phyloP scores from a whole-genome alignment of 2,113 vertebrate genomes.

The Ahaetulla prasina region DNA sequence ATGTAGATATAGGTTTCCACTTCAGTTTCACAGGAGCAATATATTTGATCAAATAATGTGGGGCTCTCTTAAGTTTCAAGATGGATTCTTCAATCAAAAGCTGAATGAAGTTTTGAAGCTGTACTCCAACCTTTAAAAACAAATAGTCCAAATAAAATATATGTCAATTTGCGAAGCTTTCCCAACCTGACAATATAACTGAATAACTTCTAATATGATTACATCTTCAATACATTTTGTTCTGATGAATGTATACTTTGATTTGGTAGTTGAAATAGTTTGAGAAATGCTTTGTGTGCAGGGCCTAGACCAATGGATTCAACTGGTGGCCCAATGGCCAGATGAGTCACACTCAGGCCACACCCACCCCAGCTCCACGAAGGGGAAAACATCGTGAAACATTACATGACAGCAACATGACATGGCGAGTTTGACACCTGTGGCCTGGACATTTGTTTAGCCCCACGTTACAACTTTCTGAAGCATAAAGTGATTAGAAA shows the following conservation, averaged over 20 bases:
- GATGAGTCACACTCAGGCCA: too few species aligned
- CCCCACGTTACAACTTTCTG: neutral
- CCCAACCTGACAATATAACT: neutral
- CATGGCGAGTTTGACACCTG: too few species aligned
- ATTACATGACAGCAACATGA: too few species aligned
- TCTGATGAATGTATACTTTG: neutral
- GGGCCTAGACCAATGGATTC: neutral
- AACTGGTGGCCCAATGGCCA: too few species aligned
- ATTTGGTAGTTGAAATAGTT: neutral
- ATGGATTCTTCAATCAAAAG: neutral
- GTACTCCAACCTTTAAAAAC: neutral
- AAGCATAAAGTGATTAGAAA: neutral
- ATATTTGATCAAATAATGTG: neutral
- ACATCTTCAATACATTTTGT: neutral
- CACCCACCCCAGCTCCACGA: too few species aligned
- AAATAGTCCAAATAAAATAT: neutral
- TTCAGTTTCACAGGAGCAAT: neutral
- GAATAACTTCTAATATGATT: neutral
- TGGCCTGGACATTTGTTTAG: neutral
- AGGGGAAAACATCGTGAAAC: too few species aligned
- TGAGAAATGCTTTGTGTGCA: neutral
- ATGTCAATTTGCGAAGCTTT: too few species aligned
- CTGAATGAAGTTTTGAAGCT: neutral
- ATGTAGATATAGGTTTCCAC: neutral
- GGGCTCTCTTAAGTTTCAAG: neutral